Evolutionary conservation across 2,888 invertebrate species (phyloP).

Genomic region (Agrochola lota): DNA sequence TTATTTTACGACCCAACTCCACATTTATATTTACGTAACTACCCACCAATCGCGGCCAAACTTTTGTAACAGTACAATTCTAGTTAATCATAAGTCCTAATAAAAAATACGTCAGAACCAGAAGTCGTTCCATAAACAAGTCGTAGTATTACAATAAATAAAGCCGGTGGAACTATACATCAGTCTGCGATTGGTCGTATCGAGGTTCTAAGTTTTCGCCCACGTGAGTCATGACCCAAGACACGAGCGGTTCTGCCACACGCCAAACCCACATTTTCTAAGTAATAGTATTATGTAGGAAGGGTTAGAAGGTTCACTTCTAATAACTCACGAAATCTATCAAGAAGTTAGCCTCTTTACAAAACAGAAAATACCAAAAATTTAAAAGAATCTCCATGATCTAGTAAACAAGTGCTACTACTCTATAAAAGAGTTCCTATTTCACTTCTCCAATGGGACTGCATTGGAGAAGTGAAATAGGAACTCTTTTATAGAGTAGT

Average conservation of each 20-base stretch:
- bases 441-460: no score
- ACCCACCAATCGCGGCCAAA: conserved; percentile 29
- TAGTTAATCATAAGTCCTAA: conserved; percentile 52
- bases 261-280: conserved; percentile 55
- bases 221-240: conserved; percentile 82
- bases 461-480: no score
- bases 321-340: background rate
- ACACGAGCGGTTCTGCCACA: conserved; percentile 71
- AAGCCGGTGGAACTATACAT: conserved; percentile 77
- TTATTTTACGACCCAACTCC: conserved; percentile 26
- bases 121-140: conserved; percentile 71
- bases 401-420: no score
- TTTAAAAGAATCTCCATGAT: no score
- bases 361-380: background rate
- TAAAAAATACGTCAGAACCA: conserved; percentile 60
- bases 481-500: no score
- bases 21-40: conserved; percentile 34
- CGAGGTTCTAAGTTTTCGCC: conserved; percentile 74
- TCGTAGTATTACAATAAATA: conserved; percentile 79
- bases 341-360: background rate
- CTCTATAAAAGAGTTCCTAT: no score
- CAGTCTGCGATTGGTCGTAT: conserved; percentile 77
- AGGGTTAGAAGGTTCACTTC: conserved; percentile 38
- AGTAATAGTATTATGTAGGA: conserved; percentile 12
- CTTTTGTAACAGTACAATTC: conserved; percentile 45